Percentiles rank a stretch among this genome's conserved stretches.
Evolutionary conservation across 2,797 vertebrate genomes (phyloP).

Genomic region (Poecile montanus): DNA sequence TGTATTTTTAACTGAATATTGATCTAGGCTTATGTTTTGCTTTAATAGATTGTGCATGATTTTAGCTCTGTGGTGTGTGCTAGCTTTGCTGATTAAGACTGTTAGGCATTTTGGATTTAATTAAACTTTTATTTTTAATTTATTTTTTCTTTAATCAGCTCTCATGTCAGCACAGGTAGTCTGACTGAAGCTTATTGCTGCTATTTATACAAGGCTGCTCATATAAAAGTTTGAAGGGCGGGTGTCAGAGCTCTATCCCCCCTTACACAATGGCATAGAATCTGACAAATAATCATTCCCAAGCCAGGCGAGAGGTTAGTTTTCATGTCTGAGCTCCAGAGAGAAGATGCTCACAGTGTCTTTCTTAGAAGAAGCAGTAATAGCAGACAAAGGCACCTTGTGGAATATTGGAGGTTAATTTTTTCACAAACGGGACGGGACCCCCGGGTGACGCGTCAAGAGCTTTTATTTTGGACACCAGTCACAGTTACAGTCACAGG

Average conservation of each 20-base stretch:
- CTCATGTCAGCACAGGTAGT: not conserved
- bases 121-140: not conserved
- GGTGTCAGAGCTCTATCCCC: not conserved
- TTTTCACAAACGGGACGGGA: too few species aligned
- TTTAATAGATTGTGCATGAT: not conserved
- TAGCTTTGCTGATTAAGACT: not conserved
- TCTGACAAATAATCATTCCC: not conserved
- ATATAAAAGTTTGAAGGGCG: not conserved
- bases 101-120: not conserved
- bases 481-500: too few species aligned
- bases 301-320: not conserved
- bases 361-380: not conserved
- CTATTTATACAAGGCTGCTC: not conserved
- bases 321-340: not conserved
- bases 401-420: not conserved
- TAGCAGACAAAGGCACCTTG: not conserved
- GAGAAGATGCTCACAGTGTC: not conserved
- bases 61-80: not conserved
- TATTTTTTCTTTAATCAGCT: not conserved
- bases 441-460: too few species aligned
- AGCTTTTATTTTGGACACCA: too few species aligned
- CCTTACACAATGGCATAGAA: not conserved
- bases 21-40: not conserved
- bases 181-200: not conserved
- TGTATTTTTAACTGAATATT: not conserved